Base-by-base conservation (phyloP, 2,888 invertebrate species). In the Artemia sp. region DNA sequence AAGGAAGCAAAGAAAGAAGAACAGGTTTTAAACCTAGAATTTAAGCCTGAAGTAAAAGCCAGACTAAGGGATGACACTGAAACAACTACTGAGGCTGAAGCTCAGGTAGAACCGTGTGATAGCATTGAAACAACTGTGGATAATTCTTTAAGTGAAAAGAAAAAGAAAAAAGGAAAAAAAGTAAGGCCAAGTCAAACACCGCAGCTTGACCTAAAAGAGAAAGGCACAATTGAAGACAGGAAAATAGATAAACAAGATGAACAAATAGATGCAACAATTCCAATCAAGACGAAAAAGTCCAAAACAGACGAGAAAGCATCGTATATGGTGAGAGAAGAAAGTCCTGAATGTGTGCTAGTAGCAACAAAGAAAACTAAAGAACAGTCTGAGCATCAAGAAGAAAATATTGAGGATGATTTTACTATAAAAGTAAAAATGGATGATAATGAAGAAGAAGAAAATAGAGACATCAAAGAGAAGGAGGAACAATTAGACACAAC, bases 251-350 rank as follows among this genome's bases (percentile, higher is more conserved):
- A 38, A 38, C 38, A 38, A 38, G 38, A 38, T 38, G 38, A 38
- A 38, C 38, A 38, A 38, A 38, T 9, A 68, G 71, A 66, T 70
- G 81, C 82, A 75, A 83, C 83, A 75, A 82, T 82, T 72, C 79
- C 82, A 6, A 77, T 84, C 8, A 85, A 81, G 75, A 80, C 81
- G 81, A 80, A 81, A 72, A 83, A 78, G 74, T 81, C 78, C 7
- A 80, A 81, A 70, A 74, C 78, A 64, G 75, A 76, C 70, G 69
- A 51, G 14, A 80, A 72, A 50, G 51, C 69, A 19, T 52, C 53
- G 12, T 69, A 73, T 67, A 68, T 71, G 70, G 69, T 67, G 6
- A 70, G 80, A 1, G 74, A 78, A 67, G 79, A 79, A 70, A 77
- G 78, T 38, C 76, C 77, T 14, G 78, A 80, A 3, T 80, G 5